Conservation (phyloP, 2,113 vertebrate species). For the Cyprinus carpio region DNA sequence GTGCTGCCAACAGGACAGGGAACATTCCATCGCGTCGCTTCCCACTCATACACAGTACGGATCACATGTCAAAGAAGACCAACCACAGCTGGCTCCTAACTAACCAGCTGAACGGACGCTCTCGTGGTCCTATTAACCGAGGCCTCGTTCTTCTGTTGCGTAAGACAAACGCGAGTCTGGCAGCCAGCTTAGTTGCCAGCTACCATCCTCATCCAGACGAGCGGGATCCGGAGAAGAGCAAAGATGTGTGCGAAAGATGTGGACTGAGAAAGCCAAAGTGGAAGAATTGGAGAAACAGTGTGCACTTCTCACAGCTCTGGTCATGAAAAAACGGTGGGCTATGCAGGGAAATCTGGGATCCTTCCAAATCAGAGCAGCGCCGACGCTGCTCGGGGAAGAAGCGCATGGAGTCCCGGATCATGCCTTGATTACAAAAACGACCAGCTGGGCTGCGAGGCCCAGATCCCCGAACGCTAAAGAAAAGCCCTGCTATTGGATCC, state of each 20-base stretch:
- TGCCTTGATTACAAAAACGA: slow-evolving; percentile 96
- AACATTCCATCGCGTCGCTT: slow-evolving; percentile 31
- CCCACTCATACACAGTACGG: slow-evolving; percentile 23
- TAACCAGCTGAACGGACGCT: neutral
- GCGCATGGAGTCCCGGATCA: slow-evolving; percentile 88
- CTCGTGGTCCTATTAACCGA: neutral
- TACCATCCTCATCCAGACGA: slow-evolving; percentile 58
- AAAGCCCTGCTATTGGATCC: slow-evolving; percentile 73
- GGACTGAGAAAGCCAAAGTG: slow-evolving; percentile 35
- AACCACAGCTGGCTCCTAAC: slow-evolving; percentile 14
- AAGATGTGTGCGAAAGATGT: slow-evolving; percentile 7
- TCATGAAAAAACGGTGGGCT: no score
- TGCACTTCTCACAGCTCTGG: slow-evolving; percentile 92
- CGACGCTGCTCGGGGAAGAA: slow-evolving; percentile 76
- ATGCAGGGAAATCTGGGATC: slow-evolving; percentile 74
- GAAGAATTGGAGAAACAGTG: slow-evolving; percentile 53
- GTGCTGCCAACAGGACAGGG: slow-evolving; percentile 11
- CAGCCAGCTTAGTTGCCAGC: slow-evolving; percentile 54
- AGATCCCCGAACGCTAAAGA: slow-evolving; percentile 72
- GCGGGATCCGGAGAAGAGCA: slow-evolving; percentile 21
- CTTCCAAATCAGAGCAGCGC: slow-evolving; percentile 85
- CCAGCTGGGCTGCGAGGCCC: slow-evolving; percentile 77
- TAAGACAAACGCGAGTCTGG: slow-evolving; percentile 44
- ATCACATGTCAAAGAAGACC: slow-evolving; percentile 49
- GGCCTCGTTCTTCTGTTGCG: slow-evolving; percentile 10